phyloP scores from a whole-genome alignment of 2,113 vertebrate species.

The Regulus satrapa region DNA sequence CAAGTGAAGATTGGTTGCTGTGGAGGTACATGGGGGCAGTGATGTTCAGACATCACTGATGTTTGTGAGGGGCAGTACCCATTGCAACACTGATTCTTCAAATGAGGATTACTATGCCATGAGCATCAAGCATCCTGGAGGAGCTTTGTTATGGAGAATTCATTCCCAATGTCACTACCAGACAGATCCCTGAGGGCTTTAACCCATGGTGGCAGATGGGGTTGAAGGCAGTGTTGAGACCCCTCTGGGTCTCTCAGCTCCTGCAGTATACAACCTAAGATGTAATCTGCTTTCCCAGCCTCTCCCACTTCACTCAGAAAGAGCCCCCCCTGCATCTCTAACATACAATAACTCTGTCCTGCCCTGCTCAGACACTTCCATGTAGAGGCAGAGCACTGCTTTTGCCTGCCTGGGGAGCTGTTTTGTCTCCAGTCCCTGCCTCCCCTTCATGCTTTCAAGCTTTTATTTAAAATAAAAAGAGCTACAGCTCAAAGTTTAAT shows the following conservation, averaged over 20 bases:
- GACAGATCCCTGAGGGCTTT: background rate
- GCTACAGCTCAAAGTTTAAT: background rate
- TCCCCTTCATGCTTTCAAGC: background rate
- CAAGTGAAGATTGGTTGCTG: background rate
- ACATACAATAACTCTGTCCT: background rate
- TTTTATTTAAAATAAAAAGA: background rate
- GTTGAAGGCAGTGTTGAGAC: background rate
- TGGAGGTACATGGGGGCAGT: background rate
- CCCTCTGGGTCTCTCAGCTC: background rate
- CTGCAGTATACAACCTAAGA: background rate
- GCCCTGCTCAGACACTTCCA: rapidly evolving
- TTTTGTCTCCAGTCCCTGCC: background rate
- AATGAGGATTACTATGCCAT: rapidly evolving
- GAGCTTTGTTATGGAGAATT: background rate
- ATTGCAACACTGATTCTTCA: background rate
- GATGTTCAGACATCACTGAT: background rate
- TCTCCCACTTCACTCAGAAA: background rate
- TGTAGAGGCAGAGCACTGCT: background rate
- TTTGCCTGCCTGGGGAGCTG: background rate
- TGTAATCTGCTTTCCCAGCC: background rate
- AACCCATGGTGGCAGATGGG: background rate
- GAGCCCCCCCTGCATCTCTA: background rate
- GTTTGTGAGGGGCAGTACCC: background rate
- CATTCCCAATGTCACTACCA: background rate
- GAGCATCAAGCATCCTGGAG: background rate